Base-by-base conservation (phyloP, 2,888 invertebrate species). In the Brenthis hecate region DNA sequence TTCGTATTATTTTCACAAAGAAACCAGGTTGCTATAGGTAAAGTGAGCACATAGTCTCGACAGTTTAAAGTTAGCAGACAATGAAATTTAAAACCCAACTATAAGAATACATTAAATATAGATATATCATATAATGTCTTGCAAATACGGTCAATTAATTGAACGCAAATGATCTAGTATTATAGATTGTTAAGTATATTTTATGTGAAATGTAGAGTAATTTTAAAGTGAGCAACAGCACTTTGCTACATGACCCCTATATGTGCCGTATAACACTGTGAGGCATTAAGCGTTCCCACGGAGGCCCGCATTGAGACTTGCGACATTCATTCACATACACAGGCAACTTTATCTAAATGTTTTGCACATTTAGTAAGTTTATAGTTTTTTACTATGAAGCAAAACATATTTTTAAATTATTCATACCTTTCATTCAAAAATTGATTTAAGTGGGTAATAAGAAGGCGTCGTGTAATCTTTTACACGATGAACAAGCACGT, bases 271-370 rank as follows among this genome's bases (percentile, higher is more conserved):
- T 19, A 61, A 65, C 61, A 63, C 69, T 63, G 65, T 74, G 76
- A 78, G 79, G 79, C 76, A 82, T 83, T 83, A 85, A 82, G 68
- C 73, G 68, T 87, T 89, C 88, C 83, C 88, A 88, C 85, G 69
- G 73, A 73, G 78, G 75, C 77, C 76, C 76, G 76, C 75, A 74
- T 72, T 75, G 79, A 79, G 79, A 81, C 81, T 80, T 72, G 70
- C 70, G 66, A 68, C 72, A 72, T 64, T 57, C 66, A 68, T 68
- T 70, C 63, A 64, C 56, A 68, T 64, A 51, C 54, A 65, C 43
- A 60, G 53, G 43, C 57, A 62, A 70, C 57, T 66, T 56, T 58
- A 58, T 51, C 55, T 54, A 53, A 56, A 54, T 68, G 56, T 68
- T 63, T 65, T 57, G 63, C 63, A 71, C 68, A 68, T 58, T 71